Evolutionary conservation across 2,797 vertebrate genomes (phyloP).

Genomic region (Philypnodon macrostomus): DNA sequence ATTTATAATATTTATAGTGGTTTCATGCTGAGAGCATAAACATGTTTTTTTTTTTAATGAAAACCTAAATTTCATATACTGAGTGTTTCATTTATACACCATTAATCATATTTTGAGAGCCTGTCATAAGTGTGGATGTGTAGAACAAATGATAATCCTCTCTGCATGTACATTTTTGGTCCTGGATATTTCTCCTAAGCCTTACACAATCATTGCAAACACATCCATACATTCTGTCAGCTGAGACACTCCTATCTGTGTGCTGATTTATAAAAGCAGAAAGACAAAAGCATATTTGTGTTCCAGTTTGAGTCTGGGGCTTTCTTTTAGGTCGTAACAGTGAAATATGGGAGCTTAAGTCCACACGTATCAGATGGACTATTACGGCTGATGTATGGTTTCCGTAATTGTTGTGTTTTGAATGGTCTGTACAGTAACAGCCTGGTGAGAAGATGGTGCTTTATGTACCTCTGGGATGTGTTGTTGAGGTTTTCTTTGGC

Average conservation of each 20-base stretch:
- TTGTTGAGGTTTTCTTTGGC: slow-evolving; percentile 36
- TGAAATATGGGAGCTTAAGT: slow-evolving; percentile 17
- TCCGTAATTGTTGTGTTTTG: slow-evolving; percentile 30
- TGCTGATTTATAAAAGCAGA: slow-evolving; percentile 9
- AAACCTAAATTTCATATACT: no score
- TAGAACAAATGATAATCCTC: no score
- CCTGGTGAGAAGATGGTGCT: slow-evolving; percentile 21
- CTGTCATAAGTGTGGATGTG: no score
- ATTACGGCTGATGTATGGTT: slow-evolving; percentile 37
- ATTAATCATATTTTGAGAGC: no score
- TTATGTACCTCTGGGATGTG: slow-evolving; percentile 32
- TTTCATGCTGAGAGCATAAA: no score
- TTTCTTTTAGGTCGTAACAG: slow-evolving; percentile 4
- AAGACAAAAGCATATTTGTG: slow-evolving; percentile 19
- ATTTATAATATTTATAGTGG: no score
- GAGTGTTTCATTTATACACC: no score
- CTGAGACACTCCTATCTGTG: neutral
- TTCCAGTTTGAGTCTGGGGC: slow-evolving; percentile 19
- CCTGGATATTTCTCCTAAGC: neutral
- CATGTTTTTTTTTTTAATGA: no score
- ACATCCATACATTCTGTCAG: neutral
- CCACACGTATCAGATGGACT: slow-evolving; percentile 31
- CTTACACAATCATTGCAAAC: neutral
- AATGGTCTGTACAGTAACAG: slow-evolving; percentile 24
- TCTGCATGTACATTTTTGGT: no score